Evolutionary conservation across 2,888 invertebrate species (phyloP).

Genomic region (Omphaloscelis lunosa): DNA sequence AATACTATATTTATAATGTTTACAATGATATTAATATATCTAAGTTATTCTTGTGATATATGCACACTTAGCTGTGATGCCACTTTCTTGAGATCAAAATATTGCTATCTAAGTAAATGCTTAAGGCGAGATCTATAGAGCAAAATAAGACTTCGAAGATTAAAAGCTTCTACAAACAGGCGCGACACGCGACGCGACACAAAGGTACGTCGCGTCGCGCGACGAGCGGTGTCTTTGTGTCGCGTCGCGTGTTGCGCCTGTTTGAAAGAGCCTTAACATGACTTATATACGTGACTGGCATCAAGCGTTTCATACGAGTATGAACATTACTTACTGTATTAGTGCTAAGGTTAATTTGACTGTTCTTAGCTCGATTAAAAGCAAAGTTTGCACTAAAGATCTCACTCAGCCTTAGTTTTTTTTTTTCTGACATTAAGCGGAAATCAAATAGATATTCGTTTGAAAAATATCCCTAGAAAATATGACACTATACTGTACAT

Average conservation of each 20-base stretch:
- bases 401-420: neutral
- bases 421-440: neutral
- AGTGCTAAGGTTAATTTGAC: neutral
- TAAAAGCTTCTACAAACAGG: no score
- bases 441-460: neutral
- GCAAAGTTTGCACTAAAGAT: neutral
- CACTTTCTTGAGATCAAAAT: slow-evolving; percentile 40
- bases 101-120: slow-evolving; percentile 18
- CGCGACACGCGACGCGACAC: no score
- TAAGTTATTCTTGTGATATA: slow-evolving; percentile 22
- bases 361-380: neutral
- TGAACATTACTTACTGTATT: neutral
- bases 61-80: neutral
- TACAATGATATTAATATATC: neutral
- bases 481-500: no score
- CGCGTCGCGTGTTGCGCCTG: no score
- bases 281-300: neutral
- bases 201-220: no score
- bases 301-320: neutral
- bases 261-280: no score
- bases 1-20: neutral
- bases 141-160: no score
- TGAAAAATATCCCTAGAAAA: no score
- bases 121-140: neutral
- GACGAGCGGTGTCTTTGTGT: no score